Evolutionary conservation across 2,888 invertebrate species (phyloP).

Genomic region (Lasioglossum figueresi): DNA sequence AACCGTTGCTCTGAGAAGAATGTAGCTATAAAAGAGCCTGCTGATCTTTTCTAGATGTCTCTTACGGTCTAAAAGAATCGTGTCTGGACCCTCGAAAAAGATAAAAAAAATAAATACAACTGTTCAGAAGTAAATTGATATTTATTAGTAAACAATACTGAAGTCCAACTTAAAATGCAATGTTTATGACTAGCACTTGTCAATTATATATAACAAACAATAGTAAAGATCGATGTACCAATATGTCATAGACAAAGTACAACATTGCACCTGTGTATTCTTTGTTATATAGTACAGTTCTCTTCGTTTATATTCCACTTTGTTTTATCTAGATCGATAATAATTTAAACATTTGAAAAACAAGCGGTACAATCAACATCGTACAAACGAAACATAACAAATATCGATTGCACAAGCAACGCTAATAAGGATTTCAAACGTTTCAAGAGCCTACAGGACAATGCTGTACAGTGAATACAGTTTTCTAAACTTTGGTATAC

Average conservation of each 20-base stretch:
- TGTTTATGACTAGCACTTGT: constrained; percentile 72
- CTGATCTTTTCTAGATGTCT: constrained; percentile 10
- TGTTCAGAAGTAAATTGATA: constrained; percentile 63
- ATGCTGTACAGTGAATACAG: constrained; percentile 69
- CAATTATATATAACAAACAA: constrained; percentile 64
- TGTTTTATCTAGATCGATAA: background rate
- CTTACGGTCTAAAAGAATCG: constrained; percentile 28
- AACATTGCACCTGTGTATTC: constrained; percentile 48
- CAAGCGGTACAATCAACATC: background rate
- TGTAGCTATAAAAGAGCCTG: constrained; percentile 24
- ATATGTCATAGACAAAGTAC: constrained; percentile 64
- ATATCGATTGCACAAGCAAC: background rate
- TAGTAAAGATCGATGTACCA: constrained; percentile 62
- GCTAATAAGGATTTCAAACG: background rate
- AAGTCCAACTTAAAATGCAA: constrained; percentile 69
- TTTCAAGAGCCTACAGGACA: constrained; percentile 12
- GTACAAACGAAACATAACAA: background rate
- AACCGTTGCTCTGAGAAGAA: constrained; percentile 2
- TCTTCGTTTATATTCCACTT: background rate
- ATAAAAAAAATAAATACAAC: constrained; percentile 63
- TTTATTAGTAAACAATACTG: constrained; percentile 74
- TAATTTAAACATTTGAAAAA: background rate
- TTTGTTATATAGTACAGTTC: constrained; percentile 17
- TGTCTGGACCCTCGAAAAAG: constrained; percentile 46
- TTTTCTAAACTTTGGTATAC: constrained; percentile 66